Percentiles rank a stretch among this genome's conserved stretches.
Conservation (phyloP, 2,888 invertebrate species). For the Stomorhina lunata region DNA sequence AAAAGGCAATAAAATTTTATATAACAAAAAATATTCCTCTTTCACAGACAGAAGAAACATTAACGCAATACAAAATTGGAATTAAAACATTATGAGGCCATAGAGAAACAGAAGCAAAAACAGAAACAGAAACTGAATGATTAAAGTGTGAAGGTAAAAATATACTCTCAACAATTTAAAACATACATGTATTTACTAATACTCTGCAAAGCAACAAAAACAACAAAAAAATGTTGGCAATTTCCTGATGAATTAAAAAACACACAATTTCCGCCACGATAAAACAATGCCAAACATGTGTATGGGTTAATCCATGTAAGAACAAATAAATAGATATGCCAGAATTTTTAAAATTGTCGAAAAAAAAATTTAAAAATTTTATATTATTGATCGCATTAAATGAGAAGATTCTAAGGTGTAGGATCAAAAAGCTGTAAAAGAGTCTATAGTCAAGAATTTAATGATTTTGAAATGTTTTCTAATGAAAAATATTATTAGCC, state of each 20-base stretch:
- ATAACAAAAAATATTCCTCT: not conserved
- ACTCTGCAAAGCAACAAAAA: not conserved
- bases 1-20: no score
- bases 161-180: not conserved
- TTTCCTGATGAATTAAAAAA: slow-evolving; percentile 67
- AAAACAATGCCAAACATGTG: slow-evolving; percentile 43
- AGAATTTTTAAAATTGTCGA: no score
- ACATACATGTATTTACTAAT: slow-evolving; percentile 1
- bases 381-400: no score
- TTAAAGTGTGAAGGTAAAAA: slow-evolving; percentile 9
- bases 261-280: slow-evolving; percentile 48
- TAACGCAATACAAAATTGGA: slow-evolving; percentile 9
- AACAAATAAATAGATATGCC: not conserved
- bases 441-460: no score
- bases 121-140: no score
- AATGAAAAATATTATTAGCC: no score
- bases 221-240: slow-evolving; percentile 59
- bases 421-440: no score
- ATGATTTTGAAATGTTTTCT: no score
- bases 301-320: not conserved
- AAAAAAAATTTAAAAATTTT: no score
- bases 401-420: no score
- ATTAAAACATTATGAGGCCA: slow-evolving; percentile 10
- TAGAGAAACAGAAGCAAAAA: not conserved
- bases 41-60: not conserved